Evolutionary conservation across 2,888 invertebrate genomes (phyloP), one percentile per base, ranked within the genome.

Genomic region (Eupelmus urozonus): DNA sequence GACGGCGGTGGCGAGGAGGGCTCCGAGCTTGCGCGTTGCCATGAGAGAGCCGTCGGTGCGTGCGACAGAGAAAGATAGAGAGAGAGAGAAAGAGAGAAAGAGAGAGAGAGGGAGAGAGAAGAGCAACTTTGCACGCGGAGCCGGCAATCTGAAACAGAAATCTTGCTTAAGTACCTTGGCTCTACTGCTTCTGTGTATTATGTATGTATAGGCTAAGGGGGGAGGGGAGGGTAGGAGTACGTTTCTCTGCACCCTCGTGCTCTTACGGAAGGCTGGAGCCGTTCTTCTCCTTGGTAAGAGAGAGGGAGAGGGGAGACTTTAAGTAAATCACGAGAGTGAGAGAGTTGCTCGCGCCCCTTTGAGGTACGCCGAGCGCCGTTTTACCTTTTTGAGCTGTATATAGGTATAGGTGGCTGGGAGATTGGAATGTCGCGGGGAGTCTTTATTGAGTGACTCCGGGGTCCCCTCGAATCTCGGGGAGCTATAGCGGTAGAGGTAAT

Each of bases 21-120:
- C 86, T 84, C 85, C 85, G 82, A 88, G 85, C 85, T 87, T 86
- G 82, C 85, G 85, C 84, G 86, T 86, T 87, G 88, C 88, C 89
- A 89, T 89, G 85, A 85, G 87, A 29, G 20, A 51, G 27, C 7
- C 18, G 16, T 23, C 18, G 53, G 34, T 11, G 55, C 29, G 40
- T 57, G 16, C 2, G n/a, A 9, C 42, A 34, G 55, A 7, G 67
- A 73, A 18, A 34, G 53, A n/a, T 25, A 45, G 11, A 62, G 20
- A 79, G 73, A 63, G 70, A 49, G 65, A 75, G 72, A 76, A 70
- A 29, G 27, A 45, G 45, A 7, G 45, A 45, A 29, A 7, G 13
- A 45, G n/a, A 29, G 3, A 59, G 59, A 29, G 29, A 29, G 29
- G 1, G 29, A 9, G 29, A n/a, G 27, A 45, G 7, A 20, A 0